Evolutionary conservation across 1,140 invertebrate genomes (phyloP), one percentile per base, ranked within the genome.

Genomic region (Chrysomallon squamiferum): DNA sequence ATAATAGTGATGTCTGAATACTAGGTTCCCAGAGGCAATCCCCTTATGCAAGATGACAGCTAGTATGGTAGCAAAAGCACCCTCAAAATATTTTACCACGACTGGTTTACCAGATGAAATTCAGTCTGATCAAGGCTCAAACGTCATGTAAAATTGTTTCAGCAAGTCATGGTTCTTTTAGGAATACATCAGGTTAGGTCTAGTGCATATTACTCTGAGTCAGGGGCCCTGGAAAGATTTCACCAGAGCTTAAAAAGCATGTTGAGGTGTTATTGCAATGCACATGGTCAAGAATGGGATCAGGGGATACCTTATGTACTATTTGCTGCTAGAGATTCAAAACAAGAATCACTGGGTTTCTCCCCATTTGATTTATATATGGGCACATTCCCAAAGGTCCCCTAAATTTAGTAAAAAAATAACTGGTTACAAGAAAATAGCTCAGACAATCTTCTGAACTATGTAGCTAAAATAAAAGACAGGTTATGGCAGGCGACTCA

Each of bases 291-390:
- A 59, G 60, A 43, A 11, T 43, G 41, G 41, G 41, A 43, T 43
- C 11, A 13, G 11, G 41, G 41, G n/a, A 50, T 50, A 11, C 47
- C 20, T 22, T 35, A 38, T 18, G 27, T 52, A 13, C 30, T 65
- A 30, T 69, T 69, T 65, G 67, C 67, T 35, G 59, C 38, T 5
- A 27, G 65, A n/a, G 59, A 62, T 9, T 62, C 38, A n/a, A 45
- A 63, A 22, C 66, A 64, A 11, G 35, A 64, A 41, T 57, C 41
- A n/a, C 20, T 62, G 3, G 68, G 68, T 2, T 67, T 70, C 49
- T 68, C 30, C 30, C 65, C 59, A 20, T 58, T 62, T 68, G 64
- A 70, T 20, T 69, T n/a, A 56, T 59, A 4, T 69, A 67, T 49
- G 57, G 59, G 6, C 59, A 66, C 52, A 56, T 13, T 7, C 45